Conservation (phyloP, 2,888 invertebrate genomes). For the Keiferia lycopersicella region DNA sequence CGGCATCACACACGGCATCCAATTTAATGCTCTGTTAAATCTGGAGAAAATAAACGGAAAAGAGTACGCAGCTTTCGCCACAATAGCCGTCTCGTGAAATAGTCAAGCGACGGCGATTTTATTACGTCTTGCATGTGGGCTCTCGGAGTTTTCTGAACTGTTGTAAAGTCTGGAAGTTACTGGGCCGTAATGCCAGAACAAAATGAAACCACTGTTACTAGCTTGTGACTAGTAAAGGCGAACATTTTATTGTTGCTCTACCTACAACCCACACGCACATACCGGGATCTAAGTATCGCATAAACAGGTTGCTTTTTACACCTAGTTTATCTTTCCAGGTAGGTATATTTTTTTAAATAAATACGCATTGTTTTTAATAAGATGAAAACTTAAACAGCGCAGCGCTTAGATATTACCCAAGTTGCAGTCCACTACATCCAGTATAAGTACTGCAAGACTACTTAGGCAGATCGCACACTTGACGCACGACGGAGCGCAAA, state of each 20-base stretch:
- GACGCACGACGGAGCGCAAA: no score
- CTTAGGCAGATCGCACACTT: no score
- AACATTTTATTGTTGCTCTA: neutral
- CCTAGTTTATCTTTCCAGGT: no score
- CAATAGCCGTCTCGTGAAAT: slow-evolving; percentile 22
- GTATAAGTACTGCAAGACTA: no score
- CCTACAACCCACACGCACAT: neutral
- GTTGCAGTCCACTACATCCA: no score
- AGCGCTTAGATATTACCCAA: no score
- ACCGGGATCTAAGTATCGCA: no score
- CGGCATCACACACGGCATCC: no score
- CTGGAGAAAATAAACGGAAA: slow-evolving; percentile 65
- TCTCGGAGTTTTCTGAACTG: slow-evolving; percentile 9
- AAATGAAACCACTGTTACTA: neutral
- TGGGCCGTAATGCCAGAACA: neutral
- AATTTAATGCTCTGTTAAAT: slow-evolving; percentile 73
- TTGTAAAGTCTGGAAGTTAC: slow-evolving; percentile 10
- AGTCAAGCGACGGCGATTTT: slow-evolving; percentile 16
- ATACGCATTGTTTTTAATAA: no score
- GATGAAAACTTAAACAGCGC: no score
- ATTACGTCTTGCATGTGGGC: slow-evolving; percentile 21
- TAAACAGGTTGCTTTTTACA: no score
- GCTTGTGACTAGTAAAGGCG: slow-evolving; percentile 1
- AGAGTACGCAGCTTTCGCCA: slow-evolving; percentile 43
- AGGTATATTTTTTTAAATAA: no score